Evolutionary conservation across 2,888 invertebrate species (phyloP).

Genomic region (Luffia ferchaultella): DNA sequence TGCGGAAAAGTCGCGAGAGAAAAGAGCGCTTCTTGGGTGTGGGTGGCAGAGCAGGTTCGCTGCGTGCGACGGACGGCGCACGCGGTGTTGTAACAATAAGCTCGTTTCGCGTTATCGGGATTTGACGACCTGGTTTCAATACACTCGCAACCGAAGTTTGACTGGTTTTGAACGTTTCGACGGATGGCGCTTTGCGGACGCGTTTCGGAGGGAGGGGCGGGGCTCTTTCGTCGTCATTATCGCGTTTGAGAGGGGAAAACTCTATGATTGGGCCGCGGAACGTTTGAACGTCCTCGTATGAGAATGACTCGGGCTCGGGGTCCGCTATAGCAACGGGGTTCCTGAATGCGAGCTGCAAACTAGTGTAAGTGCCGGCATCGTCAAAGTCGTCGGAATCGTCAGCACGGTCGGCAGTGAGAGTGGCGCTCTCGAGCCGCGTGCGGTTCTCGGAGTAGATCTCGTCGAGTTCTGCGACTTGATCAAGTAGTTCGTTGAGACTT

Average conservation of each 20-base stretch:
- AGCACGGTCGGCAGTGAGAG: slow-evolving; percentile 28
- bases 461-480: slow-evolving; percentile 82
- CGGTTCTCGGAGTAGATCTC: slow-evolving; percentile 82
- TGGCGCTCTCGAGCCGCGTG: slow-evolving; percentile 61
- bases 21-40: slow-evolving; percentile 53
- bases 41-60: slow-evolving; percentile 52
- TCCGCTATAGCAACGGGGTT: slow-evolving; percentile 75
- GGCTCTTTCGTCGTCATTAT: slow-evolving; percentile 66
- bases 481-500: slow-evolving; percentile 74
- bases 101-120: slow-evolving; percentile 34
- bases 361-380: slow-evolving; percentile 84
- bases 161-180: slow-evolving; percentile 43
- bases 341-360: slow-evolving; percentile 85
- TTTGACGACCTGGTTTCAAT: slow-evolving; percentile 39
- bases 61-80: slow-evolving; percentile 33
- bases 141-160: slow-evolving; percentile 50
- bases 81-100: slow-evolving; percentile 20
- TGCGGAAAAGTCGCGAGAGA: slow-evolving; percentile 50
- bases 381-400: slow-evolving; percentile 73
- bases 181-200: slow-evolving; percentile 59
- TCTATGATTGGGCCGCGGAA: slow-evolving; percentile 62
- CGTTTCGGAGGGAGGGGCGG: slow-evolving; percentile 87
- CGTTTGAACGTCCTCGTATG: slow-evolving; percentile 68
- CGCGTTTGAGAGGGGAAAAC: slow-evolving; percentile 58
- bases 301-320: slow-evolving; percentile 36